Percentiles rank a stretch among this genome's conserved stretches.
phyloP scores from a whole-genome alignment of 2,888 invertebrate genomes.

The Cataglyphis albicans region DNA sequence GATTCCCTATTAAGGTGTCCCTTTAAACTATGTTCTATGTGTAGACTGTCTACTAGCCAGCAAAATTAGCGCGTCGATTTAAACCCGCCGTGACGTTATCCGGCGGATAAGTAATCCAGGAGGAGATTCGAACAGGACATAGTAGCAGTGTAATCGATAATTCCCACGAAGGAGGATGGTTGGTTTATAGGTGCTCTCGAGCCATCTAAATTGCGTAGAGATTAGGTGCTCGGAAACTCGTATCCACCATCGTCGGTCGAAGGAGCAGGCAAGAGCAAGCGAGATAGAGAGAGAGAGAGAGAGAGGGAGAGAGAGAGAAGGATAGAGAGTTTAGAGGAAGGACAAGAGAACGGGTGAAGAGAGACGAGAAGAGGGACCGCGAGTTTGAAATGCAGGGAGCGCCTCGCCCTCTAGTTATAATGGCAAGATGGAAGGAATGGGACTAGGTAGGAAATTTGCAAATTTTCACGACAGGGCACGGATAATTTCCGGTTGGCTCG shows the following conservation, averaged over 20 bases:
- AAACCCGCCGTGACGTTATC: slow-evolving; percentile 71
- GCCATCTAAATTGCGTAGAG: slow-evolving; percentile 83
- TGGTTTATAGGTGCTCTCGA: slow-evolving; percentile 78
- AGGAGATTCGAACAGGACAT: slow-evolving; percentile 74
- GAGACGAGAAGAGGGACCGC: slow-evolving; percentile 14
- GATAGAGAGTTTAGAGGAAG: slow-evolving; percentile 34
- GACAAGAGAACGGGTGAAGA: slow-evolving; percentile 18
- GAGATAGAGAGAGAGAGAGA: slow-evolving; percentile 27
- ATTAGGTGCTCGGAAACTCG: slow-evolving; percentile 79
- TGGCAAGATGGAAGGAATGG: slow-evolving; percentile 69
- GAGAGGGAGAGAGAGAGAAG: slow-evolving; percentile 35
- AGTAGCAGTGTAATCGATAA: slow-evolving; percentile 78
- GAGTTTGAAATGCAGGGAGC: slow-evolving; percentile 60
- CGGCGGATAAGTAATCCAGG: slow-evolving; percentile 76
- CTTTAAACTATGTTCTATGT: slow-evolving; percentile 37
- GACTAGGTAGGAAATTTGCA: slow-evolving; percentile 83
- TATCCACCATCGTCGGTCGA: slow-evolving; percentile 73
- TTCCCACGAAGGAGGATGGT: slow-evolving; percentile 72
- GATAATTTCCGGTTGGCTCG: slow-evolving; percentile 84
- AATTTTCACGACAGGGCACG: slow-evolving; percentile 83
- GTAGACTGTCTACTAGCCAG: slow-evolving; percentile 48
- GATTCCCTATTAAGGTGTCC: neutral
- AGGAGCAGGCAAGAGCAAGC: slow-evolving; percentile 61
- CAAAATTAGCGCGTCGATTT: slow-evolving; percentile 67
- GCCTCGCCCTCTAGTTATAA: slow-evolving; percentile 65